Evolutionary conservation across 2,888 invertebrate genomes (phyloP), one percentile per base, ranked within the genome.

Genomic region (Drosophila pseudotalamancana): DNA sequence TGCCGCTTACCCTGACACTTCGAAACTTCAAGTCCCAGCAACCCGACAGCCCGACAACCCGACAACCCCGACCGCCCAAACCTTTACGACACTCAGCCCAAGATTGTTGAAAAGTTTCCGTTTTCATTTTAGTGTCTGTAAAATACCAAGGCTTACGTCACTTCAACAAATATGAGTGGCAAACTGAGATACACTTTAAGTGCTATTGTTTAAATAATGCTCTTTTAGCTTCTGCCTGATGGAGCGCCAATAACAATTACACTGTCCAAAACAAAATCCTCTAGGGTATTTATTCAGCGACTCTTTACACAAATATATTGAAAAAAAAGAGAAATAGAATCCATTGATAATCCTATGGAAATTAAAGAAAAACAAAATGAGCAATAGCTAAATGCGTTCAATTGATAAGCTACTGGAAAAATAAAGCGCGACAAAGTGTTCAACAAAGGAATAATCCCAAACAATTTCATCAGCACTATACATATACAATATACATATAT

Each of bases 321-420:
- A 49, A 48, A 65, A 62, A 73, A 83, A 83, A 75, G 63, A 74
- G 68, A 87, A 77, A 63, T 72, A 62, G 65, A 77, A 72, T 69
- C 74, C 49, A 40, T 53, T 69, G 88, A 77, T 87, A 76, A 88
- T 83, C 89, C 77, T 65, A 77, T 71, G 79, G 73, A 88, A 88
- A 86, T 80, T 76, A 66, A 76, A 67, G 51, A 61, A 67, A 49
- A 74, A 75, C 66, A 72, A 61, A 45, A 57, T 57, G 45, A 61
- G 49, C 77, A 65, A 64, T 53, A 18, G 54, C 37, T 14, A 63
- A 81, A 61, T 50, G 60, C 61, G 49, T 39, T 61, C 21, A 60
- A 69, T 57, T 49, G 48, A 57, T 39, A 66, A 31, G 34, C 66
- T 18, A 25, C 39, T 29, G 53, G 14, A 40, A 45, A 65, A 57